A percentile compares a stretch with the other conserved stretches of the same genome.
These are phyloP conservation scores for Microcebus tavaratra DNA, from an alignment of 2,113 vertebrate species.

Conservation along the genomic window DNA sequence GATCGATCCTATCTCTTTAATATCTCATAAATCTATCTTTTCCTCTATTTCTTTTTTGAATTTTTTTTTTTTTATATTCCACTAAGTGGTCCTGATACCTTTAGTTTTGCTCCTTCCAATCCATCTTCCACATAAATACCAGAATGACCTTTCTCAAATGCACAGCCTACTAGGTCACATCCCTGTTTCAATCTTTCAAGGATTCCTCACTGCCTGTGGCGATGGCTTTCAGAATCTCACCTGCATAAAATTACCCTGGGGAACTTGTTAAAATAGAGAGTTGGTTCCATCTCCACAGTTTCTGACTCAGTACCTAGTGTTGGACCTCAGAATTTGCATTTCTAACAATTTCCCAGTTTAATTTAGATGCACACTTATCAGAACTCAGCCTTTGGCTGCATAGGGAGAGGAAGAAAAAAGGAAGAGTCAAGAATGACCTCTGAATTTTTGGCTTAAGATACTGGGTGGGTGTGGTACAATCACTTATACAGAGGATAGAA, in stretches of 20 bases:
- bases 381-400: neutral
- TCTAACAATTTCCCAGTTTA: constrained; percentile 15
- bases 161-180: neutral
- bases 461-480: neutral
- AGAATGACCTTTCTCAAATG: constrained; percentile 28
- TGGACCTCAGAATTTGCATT: neutral
- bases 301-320: neutral
- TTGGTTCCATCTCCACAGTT: neutral
- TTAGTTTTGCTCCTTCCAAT: neutral
- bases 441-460: constrained; percentile 11
- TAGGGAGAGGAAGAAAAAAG: neutral
- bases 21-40: neutral
- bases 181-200: neutral
- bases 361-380: neutral
- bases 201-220: neutral
- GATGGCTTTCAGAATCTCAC: neutral
- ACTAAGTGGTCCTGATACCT: neutral
- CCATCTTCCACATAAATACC: neutral
- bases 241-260: neutral
- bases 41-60: neutral
- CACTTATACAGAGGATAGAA: neutral
- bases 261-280: neutral
- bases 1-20: neutral
- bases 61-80: neutral
- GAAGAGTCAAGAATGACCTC: neutral